Evolutionary conservation across 2,888 invertebrate species (phyloP).

Genomic region (Hartigia nigra): DNA sequence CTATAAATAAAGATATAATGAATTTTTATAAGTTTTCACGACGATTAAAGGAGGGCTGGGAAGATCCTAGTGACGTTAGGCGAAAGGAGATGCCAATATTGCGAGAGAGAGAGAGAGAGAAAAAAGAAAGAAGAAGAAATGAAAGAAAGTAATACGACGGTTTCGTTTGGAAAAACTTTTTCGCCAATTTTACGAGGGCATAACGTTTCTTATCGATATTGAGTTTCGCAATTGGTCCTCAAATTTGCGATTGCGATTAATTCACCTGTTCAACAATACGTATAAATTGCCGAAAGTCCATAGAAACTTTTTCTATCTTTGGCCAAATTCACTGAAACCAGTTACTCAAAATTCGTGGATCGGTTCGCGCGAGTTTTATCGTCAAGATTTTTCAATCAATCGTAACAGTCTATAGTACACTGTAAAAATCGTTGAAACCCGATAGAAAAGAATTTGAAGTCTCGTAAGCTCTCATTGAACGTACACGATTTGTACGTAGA

Average conservation of each 20-base stretch:
- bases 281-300: background rate
- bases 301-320: background rate
- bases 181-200: background rate
- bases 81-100: background rate
- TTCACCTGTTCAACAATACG: background rate
- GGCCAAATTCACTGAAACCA: background rate
- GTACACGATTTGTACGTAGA: background rate
- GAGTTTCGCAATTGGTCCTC: background rate
- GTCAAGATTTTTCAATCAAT: background rate
- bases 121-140: background rate
- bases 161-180: too few relatives aligned
- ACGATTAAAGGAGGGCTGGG: background rate
- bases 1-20: constrained; percentile 27
- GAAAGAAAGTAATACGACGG: background rate
- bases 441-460: background rate
- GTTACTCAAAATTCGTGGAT: background rate
- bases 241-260: background rate
- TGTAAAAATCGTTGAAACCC: background rate
- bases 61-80: background rate
- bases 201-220: background rate
- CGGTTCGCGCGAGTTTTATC: background rate
- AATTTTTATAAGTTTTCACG: constrained; percentile 17
- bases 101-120: background rate
- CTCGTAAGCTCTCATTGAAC: background rate
- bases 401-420: background rate